Base-by-base conservation (phyloP, 2,113 vertebrate species). In the Elaphurus davidianus region DNA sequence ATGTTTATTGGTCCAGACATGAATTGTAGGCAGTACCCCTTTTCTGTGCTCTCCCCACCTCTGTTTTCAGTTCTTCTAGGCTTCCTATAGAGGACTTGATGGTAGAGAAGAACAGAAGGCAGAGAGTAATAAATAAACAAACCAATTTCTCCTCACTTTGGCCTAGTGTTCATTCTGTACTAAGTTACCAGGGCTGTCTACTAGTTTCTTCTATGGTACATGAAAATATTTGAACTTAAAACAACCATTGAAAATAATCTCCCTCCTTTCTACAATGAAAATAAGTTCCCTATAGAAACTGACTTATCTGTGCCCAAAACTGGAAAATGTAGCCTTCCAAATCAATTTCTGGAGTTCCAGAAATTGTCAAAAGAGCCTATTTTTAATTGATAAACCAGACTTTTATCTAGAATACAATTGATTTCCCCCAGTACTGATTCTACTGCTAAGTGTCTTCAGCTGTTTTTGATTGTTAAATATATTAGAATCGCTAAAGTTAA, bases 401-500 rank as follows among this genome's bases (percentile, higher is more conserved):
- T 98, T 97, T 62, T 90, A 82, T 76, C 83, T 67, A 11, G 43
- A 85, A 59, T 60, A 92, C 62, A 85, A 36, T 23, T 90, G 93
- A 78, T 90, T 88, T 78, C 17, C 82, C 71, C 43, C 21, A 17
- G 27, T n/a, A 14, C 27, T 67, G 64, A 84, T 6, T 40, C 52
- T 19, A 4, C 10, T 59, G 94, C 95, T 90, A 91, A 93, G 28
- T 83, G 74, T 83, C 47, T 85, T 96, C 90, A 60, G 87, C 95
- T 98, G 90, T 95, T 97, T 97, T n/a, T 84, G 12, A 95, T 95
- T 88, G 47, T 85, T 94, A 95, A 95, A 33, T 90, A 74, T 81
- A 95, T 92, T 62, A 76, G 59, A 92, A 78, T 94, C 54, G 21
- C 84, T 90, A 57, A 54, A 47, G 43, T 88, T 82, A 86, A 67